A percentile compares a stretch with the other conserved stretches of the same genome.
Conservation (phyloP, 1,140 invertebrate genomes). For the Maconellicoccus hirsutus region DNA sequence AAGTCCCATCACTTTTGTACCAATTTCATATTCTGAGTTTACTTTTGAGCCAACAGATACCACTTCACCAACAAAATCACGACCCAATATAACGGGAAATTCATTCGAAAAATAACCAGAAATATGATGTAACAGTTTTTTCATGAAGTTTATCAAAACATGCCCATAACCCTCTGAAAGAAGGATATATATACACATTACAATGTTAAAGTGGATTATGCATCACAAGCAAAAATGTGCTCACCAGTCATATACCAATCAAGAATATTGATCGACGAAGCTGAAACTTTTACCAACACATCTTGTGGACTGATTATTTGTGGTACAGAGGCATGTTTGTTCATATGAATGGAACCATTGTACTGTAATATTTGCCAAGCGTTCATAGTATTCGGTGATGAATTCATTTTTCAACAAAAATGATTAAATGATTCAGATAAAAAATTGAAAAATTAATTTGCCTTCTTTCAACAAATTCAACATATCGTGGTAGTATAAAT, state of each 20-base stretch:
- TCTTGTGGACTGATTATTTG: conserved; percentile 52
- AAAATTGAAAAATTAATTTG: no score
- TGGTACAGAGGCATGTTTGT: not conserved
- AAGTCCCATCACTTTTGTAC: conserved; percentile 72
- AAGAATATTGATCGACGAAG: conserved; percentile 82
- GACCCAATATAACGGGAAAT: conserved; percentile 69
- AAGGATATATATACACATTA: conserved; percentile 12
- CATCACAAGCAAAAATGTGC: no score
- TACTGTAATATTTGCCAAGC: not conserved
- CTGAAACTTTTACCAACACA: conserved; percentile 63
- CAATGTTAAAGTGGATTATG: no score
- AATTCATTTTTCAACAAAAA: no score
- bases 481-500: no score
- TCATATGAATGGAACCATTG: not conserved
- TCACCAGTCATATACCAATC: conserved; percentile 74
- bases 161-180: conserved; percentile 60
- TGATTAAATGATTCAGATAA: no score
- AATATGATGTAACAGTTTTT: conserved; percentile 35
- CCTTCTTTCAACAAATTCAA: no score
- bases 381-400: not conserved
- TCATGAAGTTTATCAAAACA: conserved; percentile 49
- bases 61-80: conserved; percentile 73
- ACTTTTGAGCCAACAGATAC: conserved; percentile 58
- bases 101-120: conserved; percentile 40
- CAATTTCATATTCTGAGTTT: conserved; percentile 42